A percentile compares a stretch with the other conserved stretches of the same genome.
These are phyloP conservation scores for Gari tellinella DNA, from an alignment of 2,888 invertebrate genomes.

Conservation along the genomic window DNA sequence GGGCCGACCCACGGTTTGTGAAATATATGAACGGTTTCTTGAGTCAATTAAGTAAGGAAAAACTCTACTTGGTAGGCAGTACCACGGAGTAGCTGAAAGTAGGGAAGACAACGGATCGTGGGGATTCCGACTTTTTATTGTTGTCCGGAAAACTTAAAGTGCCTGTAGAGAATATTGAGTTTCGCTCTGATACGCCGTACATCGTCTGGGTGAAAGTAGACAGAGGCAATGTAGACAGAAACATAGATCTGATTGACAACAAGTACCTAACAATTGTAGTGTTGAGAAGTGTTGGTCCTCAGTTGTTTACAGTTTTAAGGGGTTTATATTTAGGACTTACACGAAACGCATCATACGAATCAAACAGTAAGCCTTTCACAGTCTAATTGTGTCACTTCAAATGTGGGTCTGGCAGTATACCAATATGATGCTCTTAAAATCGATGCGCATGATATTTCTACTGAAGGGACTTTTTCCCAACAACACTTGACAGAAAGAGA, in stretches of 20 bases:
- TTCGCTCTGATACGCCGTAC: slow-evolving; percentile 47
- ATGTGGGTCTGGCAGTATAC: slow-evolving; percentile 38
- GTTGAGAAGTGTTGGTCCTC: slow-evolving; percentile 27
- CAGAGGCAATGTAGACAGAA: background rate
- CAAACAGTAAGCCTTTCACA: slow-evolving; percentile 25
- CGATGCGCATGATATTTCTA: background rate
- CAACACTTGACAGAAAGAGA: background rate
- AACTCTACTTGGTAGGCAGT: slow-evolving; percentile 54
- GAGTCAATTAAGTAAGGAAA: slow-evolving; percentile 36
- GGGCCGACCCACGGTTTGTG: slow-evolving; percentile 19
- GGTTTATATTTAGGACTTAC: slow-evolving; percentile 33
- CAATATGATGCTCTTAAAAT: slow-evolving; percentile 33
- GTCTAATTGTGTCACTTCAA: slow-evolving; percentile 26
- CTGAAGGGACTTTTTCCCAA: background rate
- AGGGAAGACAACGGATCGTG: slow-evolving; percentile 41
- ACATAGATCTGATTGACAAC: slow-evolving; percentile 18
- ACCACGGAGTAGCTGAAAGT: slow-evolving; percentile 51
- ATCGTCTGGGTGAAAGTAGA: slow-evolving; percentile 50
- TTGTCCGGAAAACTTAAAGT: slow-evolving; percentile 48
- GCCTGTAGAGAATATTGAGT: slow-evolving; percentile 42
- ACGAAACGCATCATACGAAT: slow-evolving; percentile 16
- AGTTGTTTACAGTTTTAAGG: slow-evolving; percentile 43
- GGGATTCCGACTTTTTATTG: slow-evolving; percentile 59
- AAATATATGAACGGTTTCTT: slow-evolving; percentile 37
- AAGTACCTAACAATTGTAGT: slow-evolving; percentile 30